Evolutionary conservation across 2,888 invertebrate species (phyloP).

Genomic region (Bruchidius siliquastri): DNA sequence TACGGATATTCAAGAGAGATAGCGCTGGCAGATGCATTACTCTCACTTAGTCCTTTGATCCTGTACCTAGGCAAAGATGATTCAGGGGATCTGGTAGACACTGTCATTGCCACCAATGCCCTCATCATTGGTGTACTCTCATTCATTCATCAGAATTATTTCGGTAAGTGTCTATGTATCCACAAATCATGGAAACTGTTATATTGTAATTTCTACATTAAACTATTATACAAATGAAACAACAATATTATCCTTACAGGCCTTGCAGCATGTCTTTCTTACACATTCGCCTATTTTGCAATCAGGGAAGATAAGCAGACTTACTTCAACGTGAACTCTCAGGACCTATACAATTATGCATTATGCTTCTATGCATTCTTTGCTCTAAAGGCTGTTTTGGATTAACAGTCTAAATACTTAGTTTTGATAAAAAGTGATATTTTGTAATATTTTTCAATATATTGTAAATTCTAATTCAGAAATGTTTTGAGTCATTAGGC

Average conservation of each 20-base stretch:
- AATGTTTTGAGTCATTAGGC: background rate
- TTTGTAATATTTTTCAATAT: background rate
- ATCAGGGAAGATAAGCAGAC: slow-evolving; percentile 32
- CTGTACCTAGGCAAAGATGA: slow-evolving; percentile 25
- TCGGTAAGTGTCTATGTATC: slow-evolving; percentile 24
- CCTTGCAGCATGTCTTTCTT: slow-evolving; percentile 33
- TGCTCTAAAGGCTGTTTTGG: slow-evolving; percentile 32
- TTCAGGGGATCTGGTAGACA: slow-evolving; percentile 1
- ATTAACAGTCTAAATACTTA: slow-evolving; percentile 8
- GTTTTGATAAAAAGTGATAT: background rate
- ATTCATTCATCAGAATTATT: slow-evolving; percentile 37
- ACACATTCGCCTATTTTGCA: slow-evolving; percentile 37
- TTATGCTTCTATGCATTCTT: slow-evolving; percentile 44
- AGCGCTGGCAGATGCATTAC: slow-evolving; percentile 20
- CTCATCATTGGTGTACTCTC: slow-evolving; percentile 34
- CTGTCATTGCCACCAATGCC: slow-evolving; percentile 7
- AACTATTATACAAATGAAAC: too few relatives aligned
- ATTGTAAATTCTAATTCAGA: background rate
- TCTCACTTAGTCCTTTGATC: slow-evolving; percentile 32
- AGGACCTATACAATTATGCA: slow-evolving; percentile 44
- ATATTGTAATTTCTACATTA: too few relatives aligned
- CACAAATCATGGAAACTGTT: background rate
- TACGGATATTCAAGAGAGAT: slow-evolving; percentile 26
- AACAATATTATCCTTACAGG: background rate
- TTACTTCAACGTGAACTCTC: slow-evolving; percentile 36